Conservation (phyloP, 2,797 vertebrate species). For the Okamejei kenojei region DNA sequence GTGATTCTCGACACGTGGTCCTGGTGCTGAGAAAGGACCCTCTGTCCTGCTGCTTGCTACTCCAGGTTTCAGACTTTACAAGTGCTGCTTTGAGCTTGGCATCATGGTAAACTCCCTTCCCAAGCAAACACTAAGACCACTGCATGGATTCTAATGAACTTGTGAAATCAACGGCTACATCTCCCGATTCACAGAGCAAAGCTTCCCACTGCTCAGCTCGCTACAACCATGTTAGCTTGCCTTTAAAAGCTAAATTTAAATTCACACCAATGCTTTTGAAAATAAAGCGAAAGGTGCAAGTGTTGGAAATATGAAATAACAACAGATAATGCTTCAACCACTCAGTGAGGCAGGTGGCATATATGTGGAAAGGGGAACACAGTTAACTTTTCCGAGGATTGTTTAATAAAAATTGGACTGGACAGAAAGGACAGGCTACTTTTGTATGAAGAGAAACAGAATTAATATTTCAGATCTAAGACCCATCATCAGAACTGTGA, state of each 20-base stretch:
- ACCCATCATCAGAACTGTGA: no score
- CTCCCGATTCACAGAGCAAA: neutral
- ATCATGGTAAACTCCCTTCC: neutral
- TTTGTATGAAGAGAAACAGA: no score
- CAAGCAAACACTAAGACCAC: conserved; percentile 2
- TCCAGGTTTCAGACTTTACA: neutral
- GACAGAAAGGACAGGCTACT: no score
- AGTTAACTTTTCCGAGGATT: no score
- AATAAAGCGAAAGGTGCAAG: no score
- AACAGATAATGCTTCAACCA: no score
- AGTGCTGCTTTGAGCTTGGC: conserved; percentile 15
- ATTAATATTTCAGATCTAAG: no score
- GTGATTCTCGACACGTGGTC: conserved; percentile 39
- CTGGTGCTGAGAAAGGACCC: conserved; percentile 44
- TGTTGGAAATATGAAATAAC: no score
- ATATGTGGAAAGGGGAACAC: no score
- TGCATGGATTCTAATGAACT: neutral
- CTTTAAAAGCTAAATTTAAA: neutral
- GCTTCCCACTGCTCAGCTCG: neutral
- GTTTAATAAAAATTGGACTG: no score
- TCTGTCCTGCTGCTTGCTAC: conserved; percentile 42
- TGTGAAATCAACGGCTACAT: neutral
- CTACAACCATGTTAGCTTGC: neutral
- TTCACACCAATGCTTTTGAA: neutral
- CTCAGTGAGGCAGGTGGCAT: no score